Base-by-base conservation (phyloP, 2,797 vertebrate genomes). In the Rallus crepitans region DNA sequence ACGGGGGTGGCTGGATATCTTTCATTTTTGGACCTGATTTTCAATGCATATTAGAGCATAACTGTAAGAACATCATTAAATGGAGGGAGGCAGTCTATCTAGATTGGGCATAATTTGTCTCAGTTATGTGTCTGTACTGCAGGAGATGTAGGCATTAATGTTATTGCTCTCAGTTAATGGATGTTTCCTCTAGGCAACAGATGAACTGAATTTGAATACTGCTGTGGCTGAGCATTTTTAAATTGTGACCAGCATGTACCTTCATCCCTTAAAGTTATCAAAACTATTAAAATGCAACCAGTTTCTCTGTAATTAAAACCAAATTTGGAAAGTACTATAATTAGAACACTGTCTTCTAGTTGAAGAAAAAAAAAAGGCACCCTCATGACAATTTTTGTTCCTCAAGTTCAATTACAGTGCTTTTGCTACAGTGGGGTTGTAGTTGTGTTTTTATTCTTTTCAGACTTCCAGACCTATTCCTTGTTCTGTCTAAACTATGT, bases 1-100 rank as follows among this genome's bases (percentile, higher is more conserved):
- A 50, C 14, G 24, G 52, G 25, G 37, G n/a, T 87, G 55, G 24
- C 48, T 89, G 60, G 45, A 28, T 96, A 85, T 94, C 95, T 94
- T 78, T 94, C 70, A 68, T 64, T 96, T 96, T 95, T 96, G 93
- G 96, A 97, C 85, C 86, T 94, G 80, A 91, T 94, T 97, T 90
- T 86, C 72, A 89, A 57, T 0, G 0, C 76, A 35, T 39, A 20
- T 94, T 91, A 94, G 88, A 96, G 94, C 86, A 94, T 95, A 97
- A 95, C 91, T 96, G 69, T 93, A 85, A 95, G 88, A 95, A 59
- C 78, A 70, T 95, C 78, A 96, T 96, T 95, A 94, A 95, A 87
- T 91, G 64, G 87, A 97, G 85, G 91, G 82, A 96, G 81, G 70
- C 64, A 93, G 78, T 87, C 77, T 94, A 35, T 87, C 94, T 82